These are phyloP conservation scores for Hydrolagus colliei DNA, from an alignment of 2,797 vertebrate species.

Conservation along the genomic window DNA sequence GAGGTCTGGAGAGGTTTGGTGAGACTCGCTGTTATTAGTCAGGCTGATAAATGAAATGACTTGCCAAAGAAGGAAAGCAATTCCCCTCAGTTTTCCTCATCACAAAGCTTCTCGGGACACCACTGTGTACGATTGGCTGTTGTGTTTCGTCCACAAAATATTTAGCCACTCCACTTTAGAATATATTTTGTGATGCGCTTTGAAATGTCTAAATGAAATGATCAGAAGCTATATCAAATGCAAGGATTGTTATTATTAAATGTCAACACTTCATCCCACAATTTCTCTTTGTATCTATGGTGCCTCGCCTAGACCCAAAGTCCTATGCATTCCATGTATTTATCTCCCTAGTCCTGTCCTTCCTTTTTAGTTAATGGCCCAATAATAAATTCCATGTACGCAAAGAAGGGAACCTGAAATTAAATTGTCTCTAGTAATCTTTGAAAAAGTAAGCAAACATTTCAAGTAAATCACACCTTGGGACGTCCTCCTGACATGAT, in stretches of 20 bases:
- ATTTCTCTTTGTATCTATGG: conserved; percentile 33
- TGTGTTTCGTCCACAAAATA: too few species aligned
- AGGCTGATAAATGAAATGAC: conserved; percentile 39
- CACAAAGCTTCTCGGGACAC: neutral
- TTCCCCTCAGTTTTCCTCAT: conserved; percentile 34
- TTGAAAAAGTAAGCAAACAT: neutral
- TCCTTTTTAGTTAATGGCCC: neutral
- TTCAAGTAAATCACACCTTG: neutral
- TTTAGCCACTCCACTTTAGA: too few species aligned
- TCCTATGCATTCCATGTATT: neutral
- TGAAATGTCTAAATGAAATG: too few species aligned
- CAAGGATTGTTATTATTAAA: neutral
- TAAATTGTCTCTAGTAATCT: neutral
- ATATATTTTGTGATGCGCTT: too few species aligned
- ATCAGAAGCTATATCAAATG: too few species aligned
- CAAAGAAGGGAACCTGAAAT: neutral
- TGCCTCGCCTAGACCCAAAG: neutral
- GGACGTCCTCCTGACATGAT: too few species aligned
- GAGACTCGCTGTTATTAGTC: conserved; percentile 38
- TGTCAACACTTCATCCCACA: neutral
- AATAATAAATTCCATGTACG: neutral
- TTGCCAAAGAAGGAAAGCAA: conserved; percentile 39
- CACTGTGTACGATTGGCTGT: too few species aligned
- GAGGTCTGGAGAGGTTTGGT: neutral
- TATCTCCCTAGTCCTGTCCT: neutral